Evolutionary conservation across 2,113 vertebrate species (phyloP).

Genomic region (Pionites leucogaster): DNA sequence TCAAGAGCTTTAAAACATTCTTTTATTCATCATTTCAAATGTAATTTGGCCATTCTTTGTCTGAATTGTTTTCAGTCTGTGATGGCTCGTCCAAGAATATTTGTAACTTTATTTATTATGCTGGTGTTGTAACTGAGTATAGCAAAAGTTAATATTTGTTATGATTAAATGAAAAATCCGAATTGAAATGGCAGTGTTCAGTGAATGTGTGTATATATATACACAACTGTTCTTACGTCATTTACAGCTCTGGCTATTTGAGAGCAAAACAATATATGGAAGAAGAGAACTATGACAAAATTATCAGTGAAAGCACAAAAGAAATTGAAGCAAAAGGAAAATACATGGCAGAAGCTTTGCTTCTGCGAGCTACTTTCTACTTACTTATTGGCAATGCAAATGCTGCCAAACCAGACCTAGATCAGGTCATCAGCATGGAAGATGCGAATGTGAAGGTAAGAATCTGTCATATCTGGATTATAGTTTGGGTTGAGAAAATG

Average conservation of each 20-base stretch:
- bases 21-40: not conserved
- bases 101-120: not conserved
- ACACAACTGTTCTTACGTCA: slow-evolving; percentile 21
- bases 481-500: not conserved
- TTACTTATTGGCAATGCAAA: slow-evolving; percentile 94
- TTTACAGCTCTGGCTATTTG: slow-evolving; percentile 90
- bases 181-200: not conserved
- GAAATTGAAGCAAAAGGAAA: slow-evolving; percentile 91
- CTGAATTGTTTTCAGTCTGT: not conserved
- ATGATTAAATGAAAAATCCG: not conserved
- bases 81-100: not conserved
- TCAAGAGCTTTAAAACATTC: not conserved
- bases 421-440: slow-evolving; percentile 94
- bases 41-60: not conserved
- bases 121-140: not conserved
- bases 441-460: slow-evolving; percentile 93
- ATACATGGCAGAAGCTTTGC: slow-evolving; percentile 91
- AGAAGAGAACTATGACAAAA: slow-evolving; percentile 99
- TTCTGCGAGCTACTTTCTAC: slow-evolving; percentile 96
- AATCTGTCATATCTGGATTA: not conserved
- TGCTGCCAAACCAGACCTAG: slow-evolving; percentile 93
- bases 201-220: not conserved
- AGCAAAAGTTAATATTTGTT: not conserved
- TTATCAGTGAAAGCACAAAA: slow-evolving; percentile 98
- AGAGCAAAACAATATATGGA: slow-evolving; percentile 99